These are phyloP conservation scores for Lineus longissimus DNA, from an alignment of 1,140 invertebrate genomes.

Conservation along the genomic window DNA sequence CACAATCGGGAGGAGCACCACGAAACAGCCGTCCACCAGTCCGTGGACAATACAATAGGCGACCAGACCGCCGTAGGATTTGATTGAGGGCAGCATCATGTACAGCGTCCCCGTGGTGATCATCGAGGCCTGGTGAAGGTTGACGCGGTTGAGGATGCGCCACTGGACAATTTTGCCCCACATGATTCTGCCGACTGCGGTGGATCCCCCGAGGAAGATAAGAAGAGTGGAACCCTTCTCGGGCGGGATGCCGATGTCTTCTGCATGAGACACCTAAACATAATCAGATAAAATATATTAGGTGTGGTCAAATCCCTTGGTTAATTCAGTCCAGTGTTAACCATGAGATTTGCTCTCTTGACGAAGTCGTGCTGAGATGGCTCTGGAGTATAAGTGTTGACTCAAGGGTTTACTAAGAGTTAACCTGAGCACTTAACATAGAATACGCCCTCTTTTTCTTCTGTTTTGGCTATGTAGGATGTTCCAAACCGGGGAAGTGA, in stretches of 20 bases:
- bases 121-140: constrained; percentile 40
- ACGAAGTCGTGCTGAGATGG: no score
- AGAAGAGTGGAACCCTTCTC: constrained; percentile 29
- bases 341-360: no score
- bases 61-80: constrained; percentile 24
- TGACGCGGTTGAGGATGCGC: constrained; percentile 31
- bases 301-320: no score
- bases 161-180: constrained; percentile 34
- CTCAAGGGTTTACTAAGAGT: no score
- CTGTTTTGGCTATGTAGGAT: no score
- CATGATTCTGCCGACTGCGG: constrained; percentile 32
- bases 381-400: no score
- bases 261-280: constrained; percentile 33
- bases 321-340: no score
- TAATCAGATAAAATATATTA: no score
- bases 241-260: constrained; percentile 27
- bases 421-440: no score
- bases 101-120: constrained; percentile 29
- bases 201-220: constrained; percentile 31
- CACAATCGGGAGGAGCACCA: constrained; percentile 36
- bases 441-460: no score
- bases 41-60: constrained; percentile 34
- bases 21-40: constrained; percentile 39
- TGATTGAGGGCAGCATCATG: constrained; percentile 37
- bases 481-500: no score